Evolutionary conservation across 2,113 vertebrate genomes (phyloP).

Genomic region (Colius striatus): DNA sequence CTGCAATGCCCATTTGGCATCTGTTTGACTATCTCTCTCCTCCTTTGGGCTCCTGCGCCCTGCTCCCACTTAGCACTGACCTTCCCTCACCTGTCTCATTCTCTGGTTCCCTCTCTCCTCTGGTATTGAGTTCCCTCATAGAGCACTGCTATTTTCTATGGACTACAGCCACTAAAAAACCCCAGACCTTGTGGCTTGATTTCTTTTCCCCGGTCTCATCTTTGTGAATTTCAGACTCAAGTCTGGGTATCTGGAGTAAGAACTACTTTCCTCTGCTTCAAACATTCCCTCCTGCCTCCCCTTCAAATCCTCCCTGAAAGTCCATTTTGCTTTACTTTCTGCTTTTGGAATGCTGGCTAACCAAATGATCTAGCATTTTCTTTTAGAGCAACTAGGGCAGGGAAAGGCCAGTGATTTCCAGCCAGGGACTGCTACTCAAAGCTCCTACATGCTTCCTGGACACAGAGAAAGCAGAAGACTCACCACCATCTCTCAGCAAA

Average conservation of each 20-base stretch:
- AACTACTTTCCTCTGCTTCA: background rate
- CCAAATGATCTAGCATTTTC: background rate
- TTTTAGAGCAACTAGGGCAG: background rate
- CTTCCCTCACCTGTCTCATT: accelerated
- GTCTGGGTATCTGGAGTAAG: background rate
- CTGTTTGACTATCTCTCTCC: background rate
- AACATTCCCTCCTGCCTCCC: too few relatives aligned
- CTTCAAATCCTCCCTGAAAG: background rate
- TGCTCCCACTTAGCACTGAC: background rate
- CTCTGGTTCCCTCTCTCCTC: background rate
- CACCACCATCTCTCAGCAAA: background rate
- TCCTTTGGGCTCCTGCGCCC: background rate
- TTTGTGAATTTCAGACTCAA: background rate
- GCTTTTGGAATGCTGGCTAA: background rate
- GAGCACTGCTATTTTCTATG: background rate
- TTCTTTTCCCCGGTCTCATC: background rate
- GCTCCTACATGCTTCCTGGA: background rate
- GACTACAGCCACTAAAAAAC: background rate
- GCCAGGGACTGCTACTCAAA: background rate
- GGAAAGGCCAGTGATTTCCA: background rate
- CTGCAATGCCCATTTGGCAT: background rate
- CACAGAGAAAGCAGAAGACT: background rate
- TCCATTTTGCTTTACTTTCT: background rate
- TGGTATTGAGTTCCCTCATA: background rate
- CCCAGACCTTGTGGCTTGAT: background rate